phyloP scores from a whole-genome alignment of 2,797 vertebrate genomes.

The Podarcis lilfordi region DNA sequence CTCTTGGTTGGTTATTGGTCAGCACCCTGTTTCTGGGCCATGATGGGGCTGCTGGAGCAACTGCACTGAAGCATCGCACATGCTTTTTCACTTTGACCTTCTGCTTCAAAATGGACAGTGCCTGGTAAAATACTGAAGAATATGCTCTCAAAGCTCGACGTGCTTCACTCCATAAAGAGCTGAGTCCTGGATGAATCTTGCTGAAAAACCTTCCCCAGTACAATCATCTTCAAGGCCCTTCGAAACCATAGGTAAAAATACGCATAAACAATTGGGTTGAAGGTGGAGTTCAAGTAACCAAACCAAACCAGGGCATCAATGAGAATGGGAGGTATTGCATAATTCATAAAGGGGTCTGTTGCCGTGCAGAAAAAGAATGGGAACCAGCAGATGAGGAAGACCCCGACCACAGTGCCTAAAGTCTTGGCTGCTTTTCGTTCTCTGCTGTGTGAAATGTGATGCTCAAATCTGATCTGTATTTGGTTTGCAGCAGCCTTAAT shows the following conservation, averaged over 20 bases:
- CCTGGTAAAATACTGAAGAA: conserved; percentile 8
- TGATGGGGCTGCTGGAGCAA: too few relatives aligned
- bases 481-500: conserved; percentile 72
- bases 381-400: conserved; percentile 85
- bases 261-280: conserved; percentile 88
- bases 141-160: conserved; percentile 7
- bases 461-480: conserved; percentile 58
- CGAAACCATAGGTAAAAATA: conserved; percentile 89
- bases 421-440: conserved; percentile 86
- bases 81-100: conserved; percentile 2
- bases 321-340: conserved; percentile 70
- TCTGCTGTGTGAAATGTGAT: conserved; percentile 61
- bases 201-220: conserved; percentile 80
- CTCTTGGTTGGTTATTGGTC: too few relatives aligned
- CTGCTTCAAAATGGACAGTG: background rate
- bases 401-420: conserved; percentile 82
- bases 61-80: background rate
- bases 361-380: conserved; percentile 83
- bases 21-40: too few relatives aligned
- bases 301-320: conserved; percentile 83
- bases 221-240: conserved; percentile 79
- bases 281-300: conserved; percentile 84
- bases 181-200: conserved; percentile 77
- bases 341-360: conserved; percentile 75
- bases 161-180: conserved; percentile 73